A percentile compares a stretch with the other conserved stretches of the same genome.
Evolutionary conservation across 2,888 invertebrate species (phyloP).

Genomic region (Arrhopalites spinosus): DNA sequence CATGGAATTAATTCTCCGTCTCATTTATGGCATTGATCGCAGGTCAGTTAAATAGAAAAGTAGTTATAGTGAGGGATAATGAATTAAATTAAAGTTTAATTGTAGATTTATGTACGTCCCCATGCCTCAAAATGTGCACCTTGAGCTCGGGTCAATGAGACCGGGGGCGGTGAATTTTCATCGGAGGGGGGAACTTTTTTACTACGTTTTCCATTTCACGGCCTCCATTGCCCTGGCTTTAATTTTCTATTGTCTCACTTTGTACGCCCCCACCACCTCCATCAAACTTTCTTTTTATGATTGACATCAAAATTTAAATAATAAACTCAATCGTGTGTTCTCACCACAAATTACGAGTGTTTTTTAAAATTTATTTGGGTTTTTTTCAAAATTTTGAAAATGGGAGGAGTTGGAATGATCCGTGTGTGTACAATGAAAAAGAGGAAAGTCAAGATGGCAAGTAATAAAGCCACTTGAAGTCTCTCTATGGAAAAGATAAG

Average conservation of each 20-base stretch:
- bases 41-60: slow-evolving; percentile 10
- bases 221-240: slow-evolving; percentile 14
- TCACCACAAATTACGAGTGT: no score
- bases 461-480: background rate
- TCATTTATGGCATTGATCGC: slow-evolving; percentile 39
- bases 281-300: background rate
- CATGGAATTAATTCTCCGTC: slow-evolving; percentile 38
- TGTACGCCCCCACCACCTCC: slow-evolving; percentile 18
- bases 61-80: background rate
- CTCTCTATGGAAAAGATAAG: no score
- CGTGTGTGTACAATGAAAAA: no score
- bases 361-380: no score
- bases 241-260: slow-evolving; percentile 27
- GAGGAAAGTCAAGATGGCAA: background rate
- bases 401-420: no score
- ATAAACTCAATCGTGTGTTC: no score
- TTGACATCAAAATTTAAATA: no score
- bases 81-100: background rate
- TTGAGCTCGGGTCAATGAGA: slow-evolving; percentile 30
- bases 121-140: slow-evolving; percentile 28
- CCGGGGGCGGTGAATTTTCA: slow-evolving; percentile 22
- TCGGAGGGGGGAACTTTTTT: slow-evolving; percentile 38
- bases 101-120: slow-evolving; percentile 41
- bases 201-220: slow-evolving; percentile 37
- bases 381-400: no score